Base-by-base conservation (phyloP, 35 echinoderm and acorn worm species). In the Hemicentrotus pulcherrimus region DNA sequence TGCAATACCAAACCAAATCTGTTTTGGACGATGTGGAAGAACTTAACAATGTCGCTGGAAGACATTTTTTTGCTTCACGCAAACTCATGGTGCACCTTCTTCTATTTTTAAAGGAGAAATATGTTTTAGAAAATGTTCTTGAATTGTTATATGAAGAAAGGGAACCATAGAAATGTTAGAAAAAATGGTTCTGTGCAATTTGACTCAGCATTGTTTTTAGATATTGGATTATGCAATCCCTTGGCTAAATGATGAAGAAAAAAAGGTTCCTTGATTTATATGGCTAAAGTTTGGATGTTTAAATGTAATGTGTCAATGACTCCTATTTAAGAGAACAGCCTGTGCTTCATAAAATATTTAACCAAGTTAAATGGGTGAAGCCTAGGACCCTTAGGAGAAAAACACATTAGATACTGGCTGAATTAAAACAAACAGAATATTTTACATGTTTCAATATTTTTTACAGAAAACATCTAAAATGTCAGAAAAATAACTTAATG, bases 31-130 rank as follows among this genome's bases (percentile, higher is more conserved):
- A n/a, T 78, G 24, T 78, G 28, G 6, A 78, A 78, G 65, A 28
- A 78, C 65, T 22, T 78, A 30, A 78, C 65, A 78, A 78, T 78
- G 65, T 78, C 65, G 65, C 65, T 78, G 65, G 65, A 78, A 78
- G 65, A 78, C 65, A 78, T 78, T 78, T 22, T 22, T 78, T 22
- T 22, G 19, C 24, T 78, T 78, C 19, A 78, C 19, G 65, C 65
- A 78, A 78, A 78, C 65, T 78, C 65, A 78, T 78, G 65, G 65
- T 78, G 65, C 65, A n/a, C 65, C 65, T 78, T 78, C 61, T 71
- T 71, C 65, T 78, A 22, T 28, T n/a, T 78, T 78, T 28, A 78
- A n/a, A 78, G 65, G 65, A 78, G 65, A 78, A 78, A 78, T 8
- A 30, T 78, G 65, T 78, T 78, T 28, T 78, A 78, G 7, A 8